These are phyloP conservation scores for Entosphenus tridentatus DNA, from an alignment of 2,113 vertebrate species.

Conservation along the genomic window DNA sequence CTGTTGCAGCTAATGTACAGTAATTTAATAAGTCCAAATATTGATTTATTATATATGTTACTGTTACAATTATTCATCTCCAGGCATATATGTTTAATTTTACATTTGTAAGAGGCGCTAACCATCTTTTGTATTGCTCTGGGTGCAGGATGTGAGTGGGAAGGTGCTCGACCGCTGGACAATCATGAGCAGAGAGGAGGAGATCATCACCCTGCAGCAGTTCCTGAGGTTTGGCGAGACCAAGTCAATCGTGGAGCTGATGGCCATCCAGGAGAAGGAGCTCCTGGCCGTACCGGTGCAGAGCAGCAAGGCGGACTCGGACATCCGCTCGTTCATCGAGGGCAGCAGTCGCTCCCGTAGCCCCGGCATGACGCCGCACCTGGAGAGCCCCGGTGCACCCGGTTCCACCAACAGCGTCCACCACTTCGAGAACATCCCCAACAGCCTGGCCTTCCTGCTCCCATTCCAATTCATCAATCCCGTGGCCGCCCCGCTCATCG, in stretches of 20 bases:
- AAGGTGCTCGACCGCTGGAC: slow-evolving; percentile 98
- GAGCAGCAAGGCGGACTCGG: slow-evolving; percentile 88
- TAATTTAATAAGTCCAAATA: no score
- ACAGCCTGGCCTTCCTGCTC: slow-evolving; percentile 83
- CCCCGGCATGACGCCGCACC: slow-evolving; percentile 70
- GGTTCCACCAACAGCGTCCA: slow-evolving; percentile 84
- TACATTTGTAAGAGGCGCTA: not conserved
- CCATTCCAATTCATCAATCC: slow-evolving; percentile 98
- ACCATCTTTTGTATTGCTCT: slow-evolving; percentile 16
- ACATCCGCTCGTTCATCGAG: slow-evolving; percentile 98
- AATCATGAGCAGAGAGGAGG: slow-evolving; percentile 98
- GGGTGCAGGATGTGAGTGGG: slow-evolving; percentile 88
- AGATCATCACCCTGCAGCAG: slow-evolving; percentile 99
- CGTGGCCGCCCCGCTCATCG: slow-evolving; percentile 73
- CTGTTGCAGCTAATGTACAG: no score
- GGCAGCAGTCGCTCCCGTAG: slow-evolving; percentile 93
- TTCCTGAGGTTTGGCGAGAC: slow-evolving; percentile 97
- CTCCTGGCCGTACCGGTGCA: slow-evolving; percentile 88
- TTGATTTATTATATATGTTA: no score
- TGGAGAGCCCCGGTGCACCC: slow-evolving; percentile 45
- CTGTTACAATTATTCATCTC: no score
- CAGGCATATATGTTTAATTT: not conserved
- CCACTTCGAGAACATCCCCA: slow-evolving; percentile 97
- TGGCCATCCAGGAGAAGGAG: slow-evolving; percentile 99
- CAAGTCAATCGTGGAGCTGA: slow-evolving; percentile 97